phyloP scores from a whole-genome alignment of 2,888 invertebrate species.

The Polia nebulosa region DNA sequence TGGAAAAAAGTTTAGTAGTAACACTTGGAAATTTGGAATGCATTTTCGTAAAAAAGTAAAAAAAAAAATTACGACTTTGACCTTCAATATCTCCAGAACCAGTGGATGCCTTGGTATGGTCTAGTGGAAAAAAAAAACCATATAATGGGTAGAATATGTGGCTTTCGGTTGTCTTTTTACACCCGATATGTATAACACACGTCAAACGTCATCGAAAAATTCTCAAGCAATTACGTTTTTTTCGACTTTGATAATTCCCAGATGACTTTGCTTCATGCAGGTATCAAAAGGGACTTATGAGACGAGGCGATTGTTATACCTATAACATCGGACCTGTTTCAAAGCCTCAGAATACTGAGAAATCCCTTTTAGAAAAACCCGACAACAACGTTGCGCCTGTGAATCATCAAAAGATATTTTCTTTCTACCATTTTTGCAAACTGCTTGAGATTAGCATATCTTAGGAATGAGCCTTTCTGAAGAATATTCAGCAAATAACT shows the following conservation, averaged over 20 bases:
- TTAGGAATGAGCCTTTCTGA: constrained; percentile 9
- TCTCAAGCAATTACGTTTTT: constrained; percentile 8
- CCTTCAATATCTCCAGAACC: no score
- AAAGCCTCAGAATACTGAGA: constrained; percentile 26
- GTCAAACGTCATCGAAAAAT: constrained; percentile 17
- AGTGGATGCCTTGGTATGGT: no score
- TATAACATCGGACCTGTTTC: not conserved
- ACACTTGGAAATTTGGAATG: no score
- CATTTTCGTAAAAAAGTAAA: no score
- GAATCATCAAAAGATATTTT: constrained; percentile 37
- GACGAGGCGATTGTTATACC: not conserved
- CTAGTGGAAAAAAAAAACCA: no score
- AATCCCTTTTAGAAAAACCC: constrained; percentile 42
- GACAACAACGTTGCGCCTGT: not conserved
- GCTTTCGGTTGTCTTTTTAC: no score
- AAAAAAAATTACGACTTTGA: no score
- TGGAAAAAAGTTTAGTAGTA: no score
- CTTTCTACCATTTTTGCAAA: constrained; percentile 9
- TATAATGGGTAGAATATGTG: no score
- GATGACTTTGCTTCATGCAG: constrained; percentile 16
- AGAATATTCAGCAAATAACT: constrained; percentile 15
- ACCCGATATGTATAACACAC: no score
- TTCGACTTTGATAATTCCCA: not conserved
- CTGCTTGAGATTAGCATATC: constrained; percentile 34
- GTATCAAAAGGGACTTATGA: not conserved